Conservation (phyloP, 2,113 vertebrate genomes). For the Eretmochelys imbricata region DNA sequence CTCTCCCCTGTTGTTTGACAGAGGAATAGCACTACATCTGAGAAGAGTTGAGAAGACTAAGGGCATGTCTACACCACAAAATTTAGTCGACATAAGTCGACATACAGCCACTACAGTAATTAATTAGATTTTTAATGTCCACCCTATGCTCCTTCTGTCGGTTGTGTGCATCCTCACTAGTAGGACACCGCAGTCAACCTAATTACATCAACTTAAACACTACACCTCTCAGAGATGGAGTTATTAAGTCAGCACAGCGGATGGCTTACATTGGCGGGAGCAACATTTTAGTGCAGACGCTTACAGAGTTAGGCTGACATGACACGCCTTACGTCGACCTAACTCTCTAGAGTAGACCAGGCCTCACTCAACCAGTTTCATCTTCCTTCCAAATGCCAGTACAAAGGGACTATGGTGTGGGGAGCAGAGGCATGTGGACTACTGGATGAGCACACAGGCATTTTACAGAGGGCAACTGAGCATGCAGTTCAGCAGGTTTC, state of each 20-base stretch:
- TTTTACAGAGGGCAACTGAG: not conserved
- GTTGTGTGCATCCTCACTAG: not conserved
- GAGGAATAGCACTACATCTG: not conserved
- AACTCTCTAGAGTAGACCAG: not conserved
- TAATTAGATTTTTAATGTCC: not conserved
- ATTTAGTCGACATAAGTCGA: not conserved
- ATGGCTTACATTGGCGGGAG: not conserved
- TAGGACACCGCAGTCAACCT: not conserved
- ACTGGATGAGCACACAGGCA: not conserved
- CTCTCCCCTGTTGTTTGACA: not conserved
- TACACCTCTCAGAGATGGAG: not conserved
- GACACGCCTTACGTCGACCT: not conserved
- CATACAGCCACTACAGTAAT: not conserved
- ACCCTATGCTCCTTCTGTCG: not conserved
- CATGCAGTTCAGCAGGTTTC: not conserved
- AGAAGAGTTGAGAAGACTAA: not conserved
- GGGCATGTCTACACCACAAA: not conserved
- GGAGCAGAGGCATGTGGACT: not conserved
- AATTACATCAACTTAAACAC: not conserved
- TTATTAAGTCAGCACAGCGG: not conserved
- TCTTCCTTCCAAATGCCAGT: not conserved
- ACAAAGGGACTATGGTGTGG: not conserved
- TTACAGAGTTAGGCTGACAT: not conserved
- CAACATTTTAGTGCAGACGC: not conserved
- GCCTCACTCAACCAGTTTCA: not conserved